phyloP scores from a whole-genome alignment of 2,888 invertebrate species.

The Rotaria magnacalcarata region DNA sequence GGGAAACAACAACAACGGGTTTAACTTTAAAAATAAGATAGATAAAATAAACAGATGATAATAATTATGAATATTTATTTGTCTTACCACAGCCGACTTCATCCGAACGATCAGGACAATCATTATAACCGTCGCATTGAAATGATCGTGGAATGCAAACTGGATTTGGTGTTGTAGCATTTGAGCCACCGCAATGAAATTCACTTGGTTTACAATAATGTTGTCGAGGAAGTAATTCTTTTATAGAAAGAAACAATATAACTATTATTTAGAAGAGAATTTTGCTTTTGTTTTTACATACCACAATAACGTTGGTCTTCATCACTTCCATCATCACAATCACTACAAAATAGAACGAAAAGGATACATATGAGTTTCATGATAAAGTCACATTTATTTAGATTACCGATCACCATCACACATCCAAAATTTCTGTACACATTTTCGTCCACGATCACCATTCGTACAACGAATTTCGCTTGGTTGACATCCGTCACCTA shows the following conservation, averaged over 20 bases:
- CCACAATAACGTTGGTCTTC: conserved; percentile 63
- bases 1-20: neutral
- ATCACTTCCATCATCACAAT: conserved; percentile 84
- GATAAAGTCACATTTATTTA: too few species aligned
- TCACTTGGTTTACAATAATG: conserved; percentile 69
- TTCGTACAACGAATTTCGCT: conserved; percentile 86
- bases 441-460: conserved; percentile 65
- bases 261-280: too few species aligned
- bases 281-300: neutral
- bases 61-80: neutral
- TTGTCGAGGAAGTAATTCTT: conserved; percentile 15
- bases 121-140: conserved; percentile 83
- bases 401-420: conserved; percentile 74
- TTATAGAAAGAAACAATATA: too few species aligned
- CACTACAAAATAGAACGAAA: conserved; percentile 61
- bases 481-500: conserved; percentile 70
- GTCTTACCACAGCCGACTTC: conserved; percentile 74
- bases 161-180: conserved; percentile 61
- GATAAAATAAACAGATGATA: neutral
- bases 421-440: conserved; percentile 83
- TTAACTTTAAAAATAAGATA: neutral
- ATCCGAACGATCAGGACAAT: conserved; percentile 79
- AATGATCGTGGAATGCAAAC: conserved; percentile 88
- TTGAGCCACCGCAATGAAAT: conserved; percentile 68
- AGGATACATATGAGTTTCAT: too few species aligned